Evolutionary conservation across 2,888 invertebrate species (phyloP), one percentile per base, ranked within the genome.

Genomic region (Stenotaenia linearis): DNA sequence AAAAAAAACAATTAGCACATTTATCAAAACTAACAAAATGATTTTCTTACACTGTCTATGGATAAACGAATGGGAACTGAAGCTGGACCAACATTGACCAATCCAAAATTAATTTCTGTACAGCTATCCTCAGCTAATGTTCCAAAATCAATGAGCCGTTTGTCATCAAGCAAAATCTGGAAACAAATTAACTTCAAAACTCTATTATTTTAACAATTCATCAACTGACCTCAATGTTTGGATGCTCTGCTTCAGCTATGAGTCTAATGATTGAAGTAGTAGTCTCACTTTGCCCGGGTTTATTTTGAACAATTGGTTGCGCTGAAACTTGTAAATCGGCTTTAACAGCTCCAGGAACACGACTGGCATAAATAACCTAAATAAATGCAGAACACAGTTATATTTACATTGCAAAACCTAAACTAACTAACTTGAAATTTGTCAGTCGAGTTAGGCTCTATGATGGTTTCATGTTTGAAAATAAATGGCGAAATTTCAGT

Each of bases 221-320:
- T 25, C 12, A 23, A 0, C 28, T 40, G 45, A 78, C 78, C 1
- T 78, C 56, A 21, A 78, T 78, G 10, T 61, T 56, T 32, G 78
- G 78, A 56, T 78, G 61, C 18, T 78, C 78, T n/a, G 78, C 61
- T 25, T 78, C 78, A 15, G 78, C 78, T 18, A 10, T n/a, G 30
- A 78, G 18, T 21, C 7, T 21, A n/a, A 78, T 32, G 4, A 12
- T 7, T 0, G 28, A 32, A n/a, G 30, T 30, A 6, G 15, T 7
- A 4, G n/a, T 25, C 10, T 56, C 35, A n/a, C 2, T 25, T 32
- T 18, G 25, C 7, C 32, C 37, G 0, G 23, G 28, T 50, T 50
- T 30, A 15, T 28, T 37, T n/a, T 28, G 37, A 10, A 28, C 30
- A 0, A 78, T 32, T 7, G 30, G 32, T 32, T 78, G 61, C 7